Conservation (phyloP, 2,113 vertebrate genomes). For the Cathartes aura region DNA sequence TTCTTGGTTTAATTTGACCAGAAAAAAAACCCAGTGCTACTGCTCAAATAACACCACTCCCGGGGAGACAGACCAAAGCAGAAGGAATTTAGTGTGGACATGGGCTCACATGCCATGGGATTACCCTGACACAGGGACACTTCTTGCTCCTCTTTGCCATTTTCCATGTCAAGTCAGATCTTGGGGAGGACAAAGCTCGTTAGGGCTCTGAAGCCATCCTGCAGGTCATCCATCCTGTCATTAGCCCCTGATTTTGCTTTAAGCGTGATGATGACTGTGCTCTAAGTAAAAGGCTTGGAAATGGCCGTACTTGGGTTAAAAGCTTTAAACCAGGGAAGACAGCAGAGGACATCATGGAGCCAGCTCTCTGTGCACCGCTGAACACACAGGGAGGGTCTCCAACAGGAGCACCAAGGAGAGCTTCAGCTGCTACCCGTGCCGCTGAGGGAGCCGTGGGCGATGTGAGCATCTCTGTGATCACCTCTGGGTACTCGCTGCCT, state of each 20-base stretch:
- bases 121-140: too few species aligned
- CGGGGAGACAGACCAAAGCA: rapidly evolving
- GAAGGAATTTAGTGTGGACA: not conserved
- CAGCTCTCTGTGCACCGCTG: not conserved
- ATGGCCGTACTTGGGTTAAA: not conserved
- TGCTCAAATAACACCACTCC: not conserved
- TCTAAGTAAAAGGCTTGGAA: not conserved
- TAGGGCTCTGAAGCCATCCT: not conserved
- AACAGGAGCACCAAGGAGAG: not conserved
- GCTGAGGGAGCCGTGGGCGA: rapidly evolving
- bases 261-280: not conserved
- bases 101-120: rapidly evolving
- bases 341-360: not conserved
- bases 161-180: rapidly evolving
- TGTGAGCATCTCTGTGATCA: rapidly evolving
- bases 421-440: not conserved
- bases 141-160: not conserved
- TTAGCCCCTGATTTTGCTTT: too few species aligned
- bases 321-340: not conserved
- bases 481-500: not conserved
- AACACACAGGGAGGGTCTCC: rapidly evolving
- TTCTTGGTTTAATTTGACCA: not conserved
- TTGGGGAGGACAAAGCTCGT: not conserved
- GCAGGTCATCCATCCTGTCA: not conserved
- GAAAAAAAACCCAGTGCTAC: not conserved